Base-by-base conservation (phyloP, 2,797 vertebrate genomes). In the Ispidina picta region DNA sequence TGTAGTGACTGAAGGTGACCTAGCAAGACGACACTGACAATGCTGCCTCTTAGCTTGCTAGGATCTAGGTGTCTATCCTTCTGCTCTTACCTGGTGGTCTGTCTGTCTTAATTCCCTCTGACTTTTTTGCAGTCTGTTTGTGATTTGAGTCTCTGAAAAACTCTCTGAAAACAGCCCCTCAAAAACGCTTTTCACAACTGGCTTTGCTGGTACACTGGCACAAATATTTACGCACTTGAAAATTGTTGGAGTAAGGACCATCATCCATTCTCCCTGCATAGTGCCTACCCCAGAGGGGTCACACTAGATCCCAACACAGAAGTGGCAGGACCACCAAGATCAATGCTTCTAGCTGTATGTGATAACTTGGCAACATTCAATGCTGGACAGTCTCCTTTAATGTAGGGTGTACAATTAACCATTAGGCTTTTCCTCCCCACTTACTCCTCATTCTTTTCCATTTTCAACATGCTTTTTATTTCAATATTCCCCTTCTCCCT, bases 1-100 rank as follows among this genome's bases (percentile, higher is more conserved):
- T 95, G 49, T 23, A 60, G 64, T 60, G 17, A 77, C 70, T 73
- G 73, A 89, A 68, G 84, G 73, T 87, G 85, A 94, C 76, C 39
- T 39, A 91, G 68, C 44, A 31, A 93, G 84, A 76, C 82, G 41
- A 95, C 69, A 22, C 23, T 41, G 76, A 80, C 71, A 60, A 78
- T 39, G 59, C 62, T 58, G 64, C 89, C 83, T 94, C 70, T 29
- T 91, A 89, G 1, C 77, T 86, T 78, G 51, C 39, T 75, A 65
- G 76, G 64, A 91, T 78, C 69, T 81, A 56, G 68, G 58, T 66
- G 17, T 46, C 66, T 65, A 19, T 66, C 39, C 62, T 75, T 79
- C 51, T 89, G 41, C 43, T 80, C 23, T 93, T 90, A 83, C 63
- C 21, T 48, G 33, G 76, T 87, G 70, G 64, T 85, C 78, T 69